Conservation (phyloP, 2,797 vertebrate genomes). For the Acipenser transmontanus region DNA sequence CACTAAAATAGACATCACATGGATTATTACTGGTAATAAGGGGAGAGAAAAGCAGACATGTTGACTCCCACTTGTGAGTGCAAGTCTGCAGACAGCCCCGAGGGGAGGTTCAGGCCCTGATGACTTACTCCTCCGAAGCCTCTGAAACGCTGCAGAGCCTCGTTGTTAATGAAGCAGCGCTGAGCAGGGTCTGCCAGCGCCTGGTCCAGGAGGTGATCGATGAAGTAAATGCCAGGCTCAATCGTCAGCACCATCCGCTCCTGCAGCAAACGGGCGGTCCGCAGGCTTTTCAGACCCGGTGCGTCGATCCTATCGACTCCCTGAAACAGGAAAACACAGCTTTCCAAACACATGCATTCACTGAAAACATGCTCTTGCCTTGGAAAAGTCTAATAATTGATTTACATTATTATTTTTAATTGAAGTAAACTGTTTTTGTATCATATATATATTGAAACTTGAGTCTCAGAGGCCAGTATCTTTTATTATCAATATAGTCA, state of each 20-base stretch:
- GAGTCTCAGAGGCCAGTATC: too few relatives aligned
- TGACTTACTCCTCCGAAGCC: conserved; percentile 84
- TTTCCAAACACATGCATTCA: background rate
- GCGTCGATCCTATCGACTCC: conserved; percentile 69
- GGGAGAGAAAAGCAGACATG: too few relatives aligned
- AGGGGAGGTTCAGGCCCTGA: background rate
- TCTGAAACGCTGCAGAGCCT: conserved; percentile 72
- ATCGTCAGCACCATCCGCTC: conserved; percentile 90
- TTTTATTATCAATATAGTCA: too few relatives aligned
- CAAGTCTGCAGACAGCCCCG: background rate
- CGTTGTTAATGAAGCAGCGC: conserved; percentile 73
- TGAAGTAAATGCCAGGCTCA: conserved; percentile 94
- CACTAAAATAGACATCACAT: background rate
- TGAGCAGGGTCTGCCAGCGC: conserved; percentile 67
- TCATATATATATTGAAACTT: too few relatives aligned
- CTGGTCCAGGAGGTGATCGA: conserved; percentile 82
- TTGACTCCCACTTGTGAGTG: background rate
- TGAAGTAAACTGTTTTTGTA: too few relatives aligned
- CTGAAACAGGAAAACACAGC: conserved; percentile 42
- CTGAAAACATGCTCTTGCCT: too few relatives aligned
- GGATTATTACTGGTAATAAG: background rate
- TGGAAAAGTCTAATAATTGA: too few relatives aligned
- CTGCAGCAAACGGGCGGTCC: conserved; percentile 73
- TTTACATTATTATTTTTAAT: too few relatives aligned
- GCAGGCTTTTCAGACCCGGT: conserved; percentile 78